Evolutionary conservation across 1,140 invertebrate species (phyloP), one percentile per base, ranked within the genome.

Genomic region (Idris sp.): DNA sequence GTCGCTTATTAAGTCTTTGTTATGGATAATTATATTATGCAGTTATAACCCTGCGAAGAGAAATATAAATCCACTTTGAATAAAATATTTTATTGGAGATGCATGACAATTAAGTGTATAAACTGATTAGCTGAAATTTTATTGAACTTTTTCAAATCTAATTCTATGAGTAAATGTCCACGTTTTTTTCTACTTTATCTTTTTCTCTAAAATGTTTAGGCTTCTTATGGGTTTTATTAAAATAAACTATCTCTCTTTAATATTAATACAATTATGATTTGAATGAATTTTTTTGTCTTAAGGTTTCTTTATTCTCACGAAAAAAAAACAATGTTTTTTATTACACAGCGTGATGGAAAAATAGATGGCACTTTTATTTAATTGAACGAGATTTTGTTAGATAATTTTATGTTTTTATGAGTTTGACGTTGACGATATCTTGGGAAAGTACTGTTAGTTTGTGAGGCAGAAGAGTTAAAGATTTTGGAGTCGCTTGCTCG

Each of bases 391-490:
- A 74, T 51, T 49, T 65, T 8, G 19, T 30, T 28, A 56, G 56
- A 59, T 35, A 35, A 67, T 54, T 49, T 76, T 71, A 74, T 49
- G 72, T 59, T 59, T 49, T 74, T 58, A 78, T 72, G 74, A 71
- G 38, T 67, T 51, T 49, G 67, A 61, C 44, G 62, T 69, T 77
- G 53, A 56, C 69, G 53, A 74, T 48, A 48, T 73, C 64, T 56
- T 48, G 49, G 48, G 48, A 69, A n/a, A 61, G 62, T 61, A 76
- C 77, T 77, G 76, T 84, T 80, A 67, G 61, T 83, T 81, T 81
- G 80, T 79, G 79, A 78, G 59, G 74, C 62, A 64, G 78, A 81
- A 82, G 78, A 75, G 74, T 83, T 79, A 76, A 80, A 83, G 81
- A 81, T 85, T 81, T 65, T 43, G 69, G 65, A 56, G 65, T 18